A percentile compares a stretch with the other conserved stretches of the same genome.
phyloP scores from a whole-genome alignment of 2,888 invertebrate genomes.

The Calameuta filiformis region DNA sequence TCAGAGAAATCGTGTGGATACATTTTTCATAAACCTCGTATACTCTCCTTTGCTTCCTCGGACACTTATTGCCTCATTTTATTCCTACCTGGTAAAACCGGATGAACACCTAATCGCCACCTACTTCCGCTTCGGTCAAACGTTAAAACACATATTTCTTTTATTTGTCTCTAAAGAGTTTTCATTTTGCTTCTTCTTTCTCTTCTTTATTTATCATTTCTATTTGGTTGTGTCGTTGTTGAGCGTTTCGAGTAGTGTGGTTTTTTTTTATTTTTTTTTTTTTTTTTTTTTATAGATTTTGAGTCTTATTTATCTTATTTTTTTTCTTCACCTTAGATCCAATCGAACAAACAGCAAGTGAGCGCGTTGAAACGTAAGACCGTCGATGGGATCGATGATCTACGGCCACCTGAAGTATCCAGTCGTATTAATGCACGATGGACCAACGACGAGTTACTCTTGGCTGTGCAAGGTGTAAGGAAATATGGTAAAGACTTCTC shows the following conservation, averaged over 20 bases:
- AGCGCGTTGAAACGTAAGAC: slow-evolving; percentile 87
- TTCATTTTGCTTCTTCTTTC: not conserved
- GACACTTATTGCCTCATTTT: not conserved
- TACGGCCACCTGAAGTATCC: slow-evolving; percentile 73
- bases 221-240: not conserved
- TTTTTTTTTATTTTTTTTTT: too few relatives aligned
- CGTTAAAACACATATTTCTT: not conserved
- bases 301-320: not conserved
- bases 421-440: slow-evolving; percentile 87
- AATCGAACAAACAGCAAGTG: slow-evolving; percentile 92
- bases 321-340: slow-evolving; percentile 77
- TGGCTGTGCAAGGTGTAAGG: slow-evolving; percentile 90
- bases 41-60: slow-evolving; percentile 11
- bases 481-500: slow-evolving; percentile 90
- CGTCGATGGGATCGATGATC: slow-evolving; percentile 72
- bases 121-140: not conserved
- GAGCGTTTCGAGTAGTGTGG: not conserved
- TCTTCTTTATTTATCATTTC: not conserved
- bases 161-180: not conserved
- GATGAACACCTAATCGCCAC: not conserved
- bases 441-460: slow-evolving; percentile 91
- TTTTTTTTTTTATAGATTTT: too few relatives aligned
- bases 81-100: not conserved
- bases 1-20: slow-evolving; percentile 57
- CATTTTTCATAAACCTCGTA: slow-evolving; percentile 47